Conservation (phyloP, 1,140 invertebrate genomes). For the Brachionus rotundiformis region DNA sequence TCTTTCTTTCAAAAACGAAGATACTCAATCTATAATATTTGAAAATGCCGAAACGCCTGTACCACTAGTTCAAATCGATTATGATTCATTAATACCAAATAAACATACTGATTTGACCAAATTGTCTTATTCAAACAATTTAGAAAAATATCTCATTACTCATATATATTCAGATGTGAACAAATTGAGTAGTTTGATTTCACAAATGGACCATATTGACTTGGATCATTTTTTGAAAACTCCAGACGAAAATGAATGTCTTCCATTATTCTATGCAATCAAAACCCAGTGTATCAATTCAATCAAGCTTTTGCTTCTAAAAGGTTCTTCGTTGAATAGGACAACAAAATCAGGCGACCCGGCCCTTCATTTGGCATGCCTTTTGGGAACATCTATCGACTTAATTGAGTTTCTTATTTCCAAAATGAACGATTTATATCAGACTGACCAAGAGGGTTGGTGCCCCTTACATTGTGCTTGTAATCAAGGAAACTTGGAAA, state of each 20-base stretch:
- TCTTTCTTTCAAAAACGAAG: neutral
- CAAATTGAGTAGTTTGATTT: conserved; percentile 21
- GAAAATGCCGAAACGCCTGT: neutral
- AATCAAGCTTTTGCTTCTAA: neutral
- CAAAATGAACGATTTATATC: neutral
- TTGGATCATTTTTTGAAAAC: neutral
- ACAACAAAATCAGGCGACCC: conserved; percentile 49
- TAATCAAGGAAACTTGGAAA: conserved; percentile 45
- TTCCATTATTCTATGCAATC: conserved; percentile 41
- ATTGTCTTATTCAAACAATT: conserved; percentile 1
- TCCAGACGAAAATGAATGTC: conserved; percentile 42
- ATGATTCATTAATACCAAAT: neutral
- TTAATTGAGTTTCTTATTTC: conserved; percentile 15
- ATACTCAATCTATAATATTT: conserved; percentile 4
- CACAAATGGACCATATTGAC: neutral
- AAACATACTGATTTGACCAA: conserved; percentile 28
- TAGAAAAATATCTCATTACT: conserved; percentile 46
- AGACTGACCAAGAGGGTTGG: conserved; percentile 51
- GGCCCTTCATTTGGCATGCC: conserved; percentile 47
- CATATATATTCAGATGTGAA: conserved; percentile 20
- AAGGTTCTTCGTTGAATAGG: neutral
- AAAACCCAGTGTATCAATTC: conserved; percentile 22
- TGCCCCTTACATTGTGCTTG: conserved; percentile 30
- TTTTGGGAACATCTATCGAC: neutral
- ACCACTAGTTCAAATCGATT: neutral